Evolutionary conservation across 2,113 vertebrate genomes (phyloP), one percentile per base, ranked within the genome.

Genomic region (Macroglossus sobrinus): DNA sequence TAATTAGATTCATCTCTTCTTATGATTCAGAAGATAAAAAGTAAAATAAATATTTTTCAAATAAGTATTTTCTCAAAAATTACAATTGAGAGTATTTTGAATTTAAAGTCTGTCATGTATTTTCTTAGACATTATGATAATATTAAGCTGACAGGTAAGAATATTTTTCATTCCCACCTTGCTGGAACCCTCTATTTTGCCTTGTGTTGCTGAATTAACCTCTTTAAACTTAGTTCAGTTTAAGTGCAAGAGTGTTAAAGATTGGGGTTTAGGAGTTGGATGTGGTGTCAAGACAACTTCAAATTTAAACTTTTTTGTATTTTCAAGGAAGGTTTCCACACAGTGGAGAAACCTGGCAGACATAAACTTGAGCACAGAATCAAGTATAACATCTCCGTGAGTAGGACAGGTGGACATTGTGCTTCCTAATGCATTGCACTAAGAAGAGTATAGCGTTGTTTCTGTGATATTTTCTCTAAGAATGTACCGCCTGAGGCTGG

Each of bases 11-110:
- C 10, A 47, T n/a, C n/a, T 81, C n/a, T 74, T 78, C 38, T 33
- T 61, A 4, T 63, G 53, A 97, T 85, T 85, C 24, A 45, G 38
- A 95, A 72, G 6, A 55, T 61, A 43, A 84, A 53, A 89, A 45
- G 84, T 40, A 43, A 69, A 74, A 71, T 47, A 75, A 82, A n/a
- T 74, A 47, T 59, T 78, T 90, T 94, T 90, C 28, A 84, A 75
- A 68, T 92, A 43, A 28, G 72, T 50, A 18, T 30, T 13, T 84
- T 74, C 79, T 64, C 3, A 72, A 64, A 45, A 78, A 45, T 33
- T 43, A 21, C 57, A 84, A 81, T 14, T 57, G n/a, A 74, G 15
- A 72, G 19, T 68, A 66, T 38, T 88, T 64, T 87, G 30, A 84
- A 68, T 40, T 50, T 61, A 30, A 89, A 79, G 14, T 1, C 30